Conservation (phyloP, 2,797 vertebrate genomes). For the Amniataba percoides region DNA sequence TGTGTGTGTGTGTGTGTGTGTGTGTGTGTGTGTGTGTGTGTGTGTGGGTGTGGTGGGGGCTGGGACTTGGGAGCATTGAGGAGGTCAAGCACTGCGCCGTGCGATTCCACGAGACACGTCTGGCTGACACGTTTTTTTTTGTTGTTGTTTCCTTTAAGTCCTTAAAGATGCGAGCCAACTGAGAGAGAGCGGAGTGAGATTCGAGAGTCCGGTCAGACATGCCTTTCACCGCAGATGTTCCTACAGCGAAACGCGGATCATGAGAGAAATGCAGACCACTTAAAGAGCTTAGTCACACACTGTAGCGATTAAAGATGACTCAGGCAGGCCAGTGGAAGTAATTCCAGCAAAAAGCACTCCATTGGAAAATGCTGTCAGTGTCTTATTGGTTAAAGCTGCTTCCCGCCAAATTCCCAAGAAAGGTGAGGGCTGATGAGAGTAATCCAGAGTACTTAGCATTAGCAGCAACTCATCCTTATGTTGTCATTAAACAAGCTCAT, state of each 20-base stretch:
- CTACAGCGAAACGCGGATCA: conserved; percentile 22
- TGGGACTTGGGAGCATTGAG: conserved; percentile 1
- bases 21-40: too few relatives aligned
- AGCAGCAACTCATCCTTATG: not conserved
- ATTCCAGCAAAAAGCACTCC: conserved; percentile 31
- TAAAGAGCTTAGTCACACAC: conserved; percentile 56
- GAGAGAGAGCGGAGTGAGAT: conserved; percentile 4
- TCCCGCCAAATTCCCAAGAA: not conserved
- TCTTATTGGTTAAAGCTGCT: conserved; percentile 28
- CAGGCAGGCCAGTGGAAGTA: conserved; percentile 48
- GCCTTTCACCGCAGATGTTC: conserved; percentile 35
- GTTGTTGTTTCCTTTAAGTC: too few relatives aligned
- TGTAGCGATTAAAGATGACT: conserved; percentile 70
- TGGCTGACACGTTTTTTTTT: conserved; percentile 10
- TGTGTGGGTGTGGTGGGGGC: too few relatives aligned
- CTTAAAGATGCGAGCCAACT: conserved; percentile 8
- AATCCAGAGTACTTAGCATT: not conserved
- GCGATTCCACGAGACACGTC: not conserved
- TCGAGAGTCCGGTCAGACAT: conserved; percentile 35
- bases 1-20: not conserved
- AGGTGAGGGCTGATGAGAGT: not conserved
- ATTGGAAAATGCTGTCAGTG: conserved; percentile 46
- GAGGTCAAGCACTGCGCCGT: not conserved
- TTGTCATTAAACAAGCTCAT: not conserved
- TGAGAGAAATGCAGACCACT: conserved; percentile 41